Evolutionary conservation across 1,140 invertebrate species (phyloP).

Genomic region (Pseudomyrmex flavicornis): DNA sequence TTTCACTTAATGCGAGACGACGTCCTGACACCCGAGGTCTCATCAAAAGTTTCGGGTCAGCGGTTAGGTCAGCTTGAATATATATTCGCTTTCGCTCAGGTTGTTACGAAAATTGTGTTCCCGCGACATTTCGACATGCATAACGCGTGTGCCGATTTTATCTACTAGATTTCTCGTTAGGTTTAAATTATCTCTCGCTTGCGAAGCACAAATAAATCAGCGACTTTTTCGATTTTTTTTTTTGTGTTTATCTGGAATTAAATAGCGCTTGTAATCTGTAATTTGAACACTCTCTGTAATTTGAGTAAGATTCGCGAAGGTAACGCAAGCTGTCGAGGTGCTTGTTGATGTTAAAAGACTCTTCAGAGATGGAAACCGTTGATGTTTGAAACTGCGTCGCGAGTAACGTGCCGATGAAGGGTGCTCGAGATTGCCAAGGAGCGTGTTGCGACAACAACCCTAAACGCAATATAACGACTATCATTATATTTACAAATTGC

Average conservation of each 20-base stretch:
- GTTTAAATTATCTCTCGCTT: not conserved
- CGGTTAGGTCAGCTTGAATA: not conserved
- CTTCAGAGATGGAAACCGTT: slow-evolving; percentile 27
- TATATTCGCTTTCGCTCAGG: not conserved
- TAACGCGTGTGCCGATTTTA: too few relatives aligned
- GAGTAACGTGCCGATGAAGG: slow-evolving; percentile 23
- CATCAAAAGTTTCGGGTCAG: not conserved
- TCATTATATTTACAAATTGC: slow-evolving; percentile 32
- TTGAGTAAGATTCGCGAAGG: not conserved
- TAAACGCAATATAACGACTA: slow-evolving; percentile 36
- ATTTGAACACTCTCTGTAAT: not conserved
- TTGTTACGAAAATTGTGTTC: not conserved
- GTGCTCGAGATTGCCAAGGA: slow-evolving; percentile 23
- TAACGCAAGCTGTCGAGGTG: not conserved
- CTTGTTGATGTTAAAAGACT: slow-evolving; percentile 39
- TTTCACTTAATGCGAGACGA: not conserved
- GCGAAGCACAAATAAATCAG: not conserved
- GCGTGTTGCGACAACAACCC: slow-evolving; percentile 3
- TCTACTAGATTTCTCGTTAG: not conserved
- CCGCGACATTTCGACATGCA: not conserved
- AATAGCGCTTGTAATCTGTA: slow-evolving; percentile 6
- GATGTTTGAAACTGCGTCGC: slow-evolving; percentile 32
- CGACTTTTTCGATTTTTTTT: not conserved
- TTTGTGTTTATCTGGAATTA: not conserved
- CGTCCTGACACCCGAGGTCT: not conserved